Conservation (phyloP, 37 sponge, comb jelly and placozoan genomes). For the Bolinopsis microptera region DNA sequence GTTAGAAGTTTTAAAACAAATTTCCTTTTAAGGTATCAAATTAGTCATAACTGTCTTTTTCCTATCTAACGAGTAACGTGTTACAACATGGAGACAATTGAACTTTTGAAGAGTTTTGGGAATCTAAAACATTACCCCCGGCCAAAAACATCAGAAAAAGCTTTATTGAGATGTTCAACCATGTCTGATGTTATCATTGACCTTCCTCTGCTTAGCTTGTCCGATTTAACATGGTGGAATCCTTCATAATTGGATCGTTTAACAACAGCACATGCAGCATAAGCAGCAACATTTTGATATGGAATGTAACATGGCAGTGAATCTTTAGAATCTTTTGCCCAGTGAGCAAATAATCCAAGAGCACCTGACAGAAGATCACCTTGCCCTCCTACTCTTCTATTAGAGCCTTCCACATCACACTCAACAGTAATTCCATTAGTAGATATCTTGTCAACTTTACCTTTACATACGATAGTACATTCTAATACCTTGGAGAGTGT, state of each 20-base stretch:
- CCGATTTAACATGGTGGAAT: constrained; percentile 38
- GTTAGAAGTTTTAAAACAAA: too few relatives aligned
- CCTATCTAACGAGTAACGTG: too few relatives aligned
- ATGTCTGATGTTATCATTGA: constrained; percentile 84
- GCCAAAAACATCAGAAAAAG: constrained; percentile 5
- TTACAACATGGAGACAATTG: too few relatives aligned
- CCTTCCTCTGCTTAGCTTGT: constrained; percentile 68
- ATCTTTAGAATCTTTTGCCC: constrained; percentile 73
- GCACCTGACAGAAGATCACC: constrained; percentile 95
- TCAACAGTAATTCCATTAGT: constrained; percentile 62
- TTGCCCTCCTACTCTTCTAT: constrained; percentile 91
- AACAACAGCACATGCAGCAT: constrained; percentile 75
- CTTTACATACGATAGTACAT: constrained; percentile 56
- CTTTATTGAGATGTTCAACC: constrained; percentile 50
- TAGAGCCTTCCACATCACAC: constrained; percentile 76
- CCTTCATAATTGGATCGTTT: constrained; percentile 74
- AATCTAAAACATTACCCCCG: not conserved
- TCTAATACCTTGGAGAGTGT: not conserved
- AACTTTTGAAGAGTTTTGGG: too few relatives aligned
- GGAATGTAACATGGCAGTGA: not conserved
- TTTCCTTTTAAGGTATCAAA: too few relatives aligned
- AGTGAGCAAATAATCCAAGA: constrained; percentile 77
- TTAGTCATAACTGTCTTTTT: too few relatives aligned
- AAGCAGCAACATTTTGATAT: constrained; percentile 73
- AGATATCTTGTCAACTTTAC: constrained; percentile 58